A percentile compares a stretch with the other conserved stretches of the same genome.
Conservation (phyloP, 2,888 invertebrate genomes). For the Dastarcus helophoroides region DNA sequence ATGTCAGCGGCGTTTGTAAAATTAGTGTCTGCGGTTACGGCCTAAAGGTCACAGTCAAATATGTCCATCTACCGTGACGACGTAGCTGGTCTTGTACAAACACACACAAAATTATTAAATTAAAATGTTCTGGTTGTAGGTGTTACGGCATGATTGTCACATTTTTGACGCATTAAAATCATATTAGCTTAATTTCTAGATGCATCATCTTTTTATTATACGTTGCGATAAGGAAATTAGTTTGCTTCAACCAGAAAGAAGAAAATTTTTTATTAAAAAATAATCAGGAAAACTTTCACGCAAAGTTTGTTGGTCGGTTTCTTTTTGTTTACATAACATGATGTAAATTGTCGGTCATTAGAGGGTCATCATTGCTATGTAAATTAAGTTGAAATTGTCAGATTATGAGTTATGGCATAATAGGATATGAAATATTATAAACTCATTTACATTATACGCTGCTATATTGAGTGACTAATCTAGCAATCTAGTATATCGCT, state of each 20-base stretch:
- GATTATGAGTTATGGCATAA: too few relatives aligned
- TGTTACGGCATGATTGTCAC: slow-evolving; percentile 39
- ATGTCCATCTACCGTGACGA: slow-evolving; percentile 27
- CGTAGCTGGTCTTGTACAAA: slow-evolving; percentile 26
- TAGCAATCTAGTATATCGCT: too few relatives aligned
- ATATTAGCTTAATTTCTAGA: slow-evolving; percentile 29
- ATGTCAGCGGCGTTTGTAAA: too few relatives aligned
- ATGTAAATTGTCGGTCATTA: not conserved
- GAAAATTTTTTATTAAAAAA: slow-evolving; percentile 1
- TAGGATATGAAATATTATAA: too few relatives aligned
- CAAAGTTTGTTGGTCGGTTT: not conserved
- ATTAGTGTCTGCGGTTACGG: slow-evolving; percentile 18
- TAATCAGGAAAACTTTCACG: slow-evolving; percentile 1
- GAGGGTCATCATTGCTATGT: too few relatives aligned
- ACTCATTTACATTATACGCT: too few relatives aligned
- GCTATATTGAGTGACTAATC: too few relatives aligned
- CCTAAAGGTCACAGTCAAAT: slow-evolving; percentile 23
- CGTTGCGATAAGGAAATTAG: slow-evolving; percentile 29
- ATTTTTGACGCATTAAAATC: slow-evolving; percentile 35
- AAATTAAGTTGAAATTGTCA: too few relatives aligned
- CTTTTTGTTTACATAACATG: slow-evolving; percentile 1
- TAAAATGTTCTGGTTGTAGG: slow-evolving; percentile 37
- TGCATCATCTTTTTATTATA: slow-evolving; percentile 20
- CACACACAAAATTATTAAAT: slow-evolving; percentile 36
- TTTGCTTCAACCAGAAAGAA: slow-evolving; percentile 11